Evolutionary conservation across 2,113 vertebrate genomes (phyloP), one percentile per base, ranked within the genome.

Genomic region (Acrocephalus kingi): DNA sequence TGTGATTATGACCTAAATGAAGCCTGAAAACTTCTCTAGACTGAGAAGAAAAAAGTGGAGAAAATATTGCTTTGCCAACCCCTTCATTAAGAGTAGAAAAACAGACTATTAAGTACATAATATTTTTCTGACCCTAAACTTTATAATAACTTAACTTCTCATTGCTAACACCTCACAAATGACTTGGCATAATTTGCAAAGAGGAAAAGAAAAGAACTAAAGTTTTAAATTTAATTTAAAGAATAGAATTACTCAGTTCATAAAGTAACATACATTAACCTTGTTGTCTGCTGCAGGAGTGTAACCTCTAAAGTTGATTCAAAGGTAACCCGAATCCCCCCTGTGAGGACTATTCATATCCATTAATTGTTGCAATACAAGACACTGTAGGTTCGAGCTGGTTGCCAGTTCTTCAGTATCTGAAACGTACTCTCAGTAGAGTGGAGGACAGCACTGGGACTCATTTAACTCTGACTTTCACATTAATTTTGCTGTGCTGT

Each of bases 401-500:
- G 96, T 95, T 98, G 97, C 95, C 97, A 95, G 97, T 97, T 97
- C 96, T 96, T 95, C 94, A 91, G 97, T 78, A 93, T 96, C 96
- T 97, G 96, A 98, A 98, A 98, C 56, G 49, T 96, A 86, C 96
- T 97, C 98, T 98, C 97, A 97, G 97, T 96, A 98, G 97, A 97
- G 96, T 20, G 73, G 92, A 98, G 97, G 97, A 98, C 97, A 98
- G 98, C 97, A 66, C 66, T 97, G 98, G 97, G 98, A 98, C 97
- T 98, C 98, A 98, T 98, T 97, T 97, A 97, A 97, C 96, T 97
- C 98, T 98, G 98, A 98, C 98, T 98, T 98, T 98, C 98, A 97
- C 98, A 97, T 98, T 98, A 97, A 98, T 98, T 98, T 98, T 98
- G 97, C 97, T 98, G 98, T 97, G 97, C 98, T 98, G 97, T 98